Percentiles rank a stretch among this genome's conserved stretches.
Conservation (phyloP, 2,888 invertebrate species). For the Boloria euphrosyne region DNA sequence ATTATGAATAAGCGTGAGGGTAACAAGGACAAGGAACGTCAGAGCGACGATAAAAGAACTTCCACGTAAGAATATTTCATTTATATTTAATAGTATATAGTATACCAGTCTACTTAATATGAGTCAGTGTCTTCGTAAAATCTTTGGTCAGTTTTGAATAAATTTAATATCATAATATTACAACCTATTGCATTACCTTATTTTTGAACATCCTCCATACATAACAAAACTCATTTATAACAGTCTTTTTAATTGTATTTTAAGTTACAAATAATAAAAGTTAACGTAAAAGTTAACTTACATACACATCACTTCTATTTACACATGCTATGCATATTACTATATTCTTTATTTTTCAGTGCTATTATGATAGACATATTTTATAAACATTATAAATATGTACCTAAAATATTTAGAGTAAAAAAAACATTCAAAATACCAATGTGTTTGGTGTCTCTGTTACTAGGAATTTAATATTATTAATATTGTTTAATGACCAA, state of each 20-base stretch:
- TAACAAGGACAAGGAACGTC: slow-evolving; percentile 80
- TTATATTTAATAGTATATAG: slow-evolving; percentile 17
- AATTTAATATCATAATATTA: too few relatives aligned
- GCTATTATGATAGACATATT: too few relatives aligned
- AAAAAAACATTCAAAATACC: neutral
- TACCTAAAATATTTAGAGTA: neutral
- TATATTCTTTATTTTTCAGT: too few relatives aligned
- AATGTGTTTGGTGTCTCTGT: neutral
- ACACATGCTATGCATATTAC: too few relatives aligned
- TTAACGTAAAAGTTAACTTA: too few relatives aligned
- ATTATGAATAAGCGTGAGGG: slow-evolving; percentile 81
- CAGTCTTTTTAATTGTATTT: too few relatives aligned
- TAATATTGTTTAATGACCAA: slow-evolving; percentile 12
- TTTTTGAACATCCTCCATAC: too few relatives aligned
- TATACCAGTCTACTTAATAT: neutral
- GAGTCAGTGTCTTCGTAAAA: neutral
- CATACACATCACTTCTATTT: too few relatives aligned
- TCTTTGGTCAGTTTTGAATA: neutral
- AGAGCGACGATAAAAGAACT: slow-evolving; percentile 79
- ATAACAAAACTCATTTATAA: too few relatives aligned
- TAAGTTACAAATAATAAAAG: too few relatives aligned
- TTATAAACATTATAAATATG: too few relatives aligned
- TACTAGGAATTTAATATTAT: neutral
- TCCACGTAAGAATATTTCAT: slow-evolving; percentile 66
- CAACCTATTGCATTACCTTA: too few relatives aligned